These are phyloP conservation scores for Distichodus sexfasciatus DNA, from an alignment of 2,797 vertebrate genomes.

Conservation along the genomic window DNA sequence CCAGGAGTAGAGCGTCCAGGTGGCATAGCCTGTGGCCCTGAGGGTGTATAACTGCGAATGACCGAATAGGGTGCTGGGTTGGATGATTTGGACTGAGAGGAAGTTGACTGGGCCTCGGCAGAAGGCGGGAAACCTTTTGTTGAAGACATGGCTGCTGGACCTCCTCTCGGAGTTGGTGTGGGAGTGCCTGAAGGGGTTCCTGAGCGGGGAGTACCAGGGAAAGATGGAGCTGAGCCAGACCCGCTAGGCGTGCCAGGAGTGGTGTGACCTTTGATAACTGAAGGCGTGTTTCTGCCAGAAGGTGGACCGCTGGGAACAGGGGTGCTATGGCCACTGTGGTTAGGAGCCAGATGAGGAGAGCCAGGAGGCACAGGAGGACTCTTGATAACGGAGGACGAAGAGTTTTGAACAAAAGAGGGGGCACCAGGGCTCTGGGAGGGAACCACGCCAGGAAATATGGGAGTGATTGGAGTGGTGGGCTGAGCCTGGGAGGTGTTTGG, in stretches of 20 bases:
- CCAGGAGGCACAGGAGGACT: constrained; percentile 73
- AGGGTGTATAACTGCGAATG: constrained; percentile 83
- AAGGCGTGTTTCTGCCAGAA: constrained; percentile 66
- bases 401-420: constrained; percentile 70
- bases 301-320: constrained; percentile 40
- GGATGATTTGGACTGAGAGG: constrained; percentile 61
- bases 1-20: constrained; percentile 73
- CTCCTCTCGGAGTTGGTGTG: constrained; percentile 70
- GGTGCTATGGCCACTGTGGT: constrained; percentile 53
- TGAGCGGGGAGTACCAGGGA: constrained; percentile 74
- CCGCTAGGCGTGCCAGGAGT: constrained; percentile 74
- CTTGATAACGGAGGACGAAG: constrained; percentile 84
- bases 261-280: constrained; percentile 77
- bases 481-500: constrained; percentile 75
- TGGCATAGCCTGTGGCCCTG: constrained; percentile 69
- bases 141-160: constrained; percentile 69
- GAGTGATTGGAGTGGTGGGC: constrained; percentile 76
- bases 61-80: constrained; percentile 76
- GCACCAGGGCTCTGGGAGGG: constrained; percentile 70
- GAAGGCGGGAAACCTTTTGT: constrained; percentile 81
- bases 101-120: constrained; percentile 76
- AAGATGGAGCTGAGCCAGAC: constrained; percentile 71
- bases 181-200: constrained; percentile 60
- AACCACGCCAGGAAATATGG: constrained; percentile 86
- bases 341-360: constrained; percentile 54